Conservation (phyloP, 2,797 vertebrate species). For the Hylomyscus alleni region DNA sequence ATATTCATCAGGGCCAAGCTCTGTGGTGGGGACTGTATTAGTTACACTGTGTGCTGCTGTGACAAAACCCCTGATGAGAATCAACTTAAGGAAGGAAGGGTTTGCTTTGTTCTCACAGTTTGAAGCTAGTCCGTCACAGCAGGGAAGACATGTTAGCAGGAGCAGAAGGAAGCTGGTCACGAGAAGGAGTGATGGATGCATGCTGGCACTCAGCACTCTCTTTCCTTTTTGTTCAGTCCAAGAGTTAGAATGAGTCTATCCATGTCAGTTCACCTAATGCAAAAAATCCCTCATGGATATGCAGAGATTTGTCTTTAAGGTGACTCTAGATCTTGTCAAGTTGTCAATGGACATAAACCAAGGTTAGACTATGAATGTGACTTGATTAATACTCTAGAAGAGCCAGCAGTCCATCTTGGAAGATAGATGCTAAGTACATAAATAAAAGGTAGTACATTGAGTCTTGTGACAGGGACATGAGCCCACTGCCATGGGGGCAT, state of each 20-base stretch:
- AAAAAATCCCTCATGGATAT: background rate
- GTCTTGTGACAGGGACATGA: background rate
- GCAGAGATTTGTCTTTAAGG: background rate
- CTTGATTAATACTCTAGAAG: background rate
- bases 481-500: background rate
- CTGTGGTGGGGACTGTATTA: background rate
- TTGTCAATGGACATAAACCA: background rate
- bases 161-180: background rate
- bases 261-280: background rate
- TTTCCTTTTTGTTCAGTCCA: background rate
- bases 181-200: background rate
- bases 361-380: background rate
- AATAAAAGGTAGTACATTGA: background rate
- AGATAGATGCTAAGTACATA: constrained; percentile 43
- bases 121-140: background rate
- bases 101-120: background rate
- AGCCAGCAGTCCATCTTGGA: background rate
- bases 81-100: background rate
- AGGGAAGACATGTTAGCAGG: background rate
- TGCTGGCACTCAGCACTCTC: background rate
- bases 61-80: background rate
- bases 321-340: background rate
- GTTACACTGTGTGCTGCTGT: background rate
- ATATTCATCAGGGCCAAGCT: background rate
- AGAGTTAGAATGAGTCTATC: background rate